Evolutionary conservation across 1,140 invertebrate genomes (phyloP).

Genomic region (Chrysomallon squamiferum): DNA sequence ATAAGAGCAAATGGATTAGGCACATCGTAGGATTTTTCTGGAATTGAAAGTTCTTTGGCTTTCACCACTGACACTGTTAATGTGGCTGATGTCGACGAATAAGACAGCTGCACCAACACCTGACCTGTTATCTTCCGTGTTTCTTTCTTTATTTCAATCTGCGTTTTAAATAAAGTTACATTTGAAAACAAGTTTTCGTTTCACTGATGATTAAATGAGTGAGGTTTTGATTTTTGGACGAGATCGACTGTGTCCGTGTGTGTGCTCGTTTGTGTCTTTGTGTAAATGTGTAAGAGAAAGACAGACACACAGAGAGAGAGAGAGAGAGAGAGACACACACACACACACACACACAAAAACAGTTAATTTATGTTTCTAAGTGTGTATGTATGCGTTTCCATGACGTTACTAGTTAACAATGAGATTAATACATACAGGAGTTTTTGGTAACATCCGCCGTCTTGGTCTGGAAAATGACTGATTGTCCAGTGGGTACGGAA

Average conservation of each 20-base stretch:
- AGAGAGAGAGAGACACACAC: too few species aligned
- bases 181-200: background rate
- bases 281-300: too few species aligned
- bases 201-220: too few species aligned
- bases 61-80: slow-evolving; percentile 20
- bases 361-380: too few species aligned
- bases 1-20: slow-evolving; percentile 31
- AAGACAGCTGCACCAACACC: slow-evolving; percentile 20
- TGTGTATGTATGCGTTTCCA: too few species aligned
- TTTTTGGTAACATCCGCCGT: slow-evolving; percentile 89
- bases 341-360: too few species aligned
- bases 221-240: too few species aligned
- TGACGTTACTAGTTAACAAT: too few species aligned
- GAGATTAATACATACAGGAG: slow-evolving; percentile 76
- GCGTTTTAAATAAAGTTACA: slow-evolving; percentile 2
- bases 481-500: slow-evolving; percentile 4
- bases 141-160: slow-evolving; percentile 41
- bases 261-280: too few species aligned
- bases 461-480: slow-evolving; percentile 17
- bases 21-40: slow-evolving; percentile 8
- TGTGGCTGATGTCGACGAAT: slow-evolving; percentile 11
- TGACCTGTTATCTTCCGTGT: slow-evolving; percentile 22
- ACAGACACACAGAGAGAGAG: too few species aligned
- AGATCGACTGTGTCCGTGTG: too few species aligned
- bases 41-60: slow-evolving; percentile 20